A percentile compares a stretch with the other conserved stretches of the same genome.
phyloP scores from a whole-genome alignment of 2,113 vertebrate genomes.

The Gasterosteus aculeatus region DNA sequence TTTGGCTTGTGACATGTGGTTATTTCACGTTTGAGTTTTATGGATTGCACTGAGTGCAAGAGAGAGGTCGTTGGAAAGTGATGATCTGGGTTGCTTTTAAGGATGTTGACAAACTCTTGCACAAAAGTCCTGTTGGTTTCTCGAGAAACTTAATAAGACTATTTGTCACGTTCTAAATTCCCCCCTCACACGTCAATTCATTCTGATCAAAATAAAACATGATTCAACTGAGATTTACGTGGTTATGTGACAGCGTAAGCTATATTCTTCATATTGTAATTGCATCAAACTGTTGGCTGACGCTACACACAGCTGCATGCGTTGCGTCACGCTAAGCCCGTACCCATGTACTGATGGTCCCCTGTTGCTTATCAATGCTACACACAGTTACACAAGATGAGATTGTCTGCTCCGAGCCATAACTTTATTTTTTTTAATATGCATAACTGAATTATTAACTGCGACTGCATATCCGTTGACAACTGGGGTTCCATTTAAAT shows the following conservation, averaged over 20 bases:
- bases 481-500: conserved; percentile 39
- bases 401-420: conserved; percentile 27
- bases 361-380: conserved; percentile 34
- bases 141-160: neutral
- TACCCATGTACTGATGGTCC: neutral
- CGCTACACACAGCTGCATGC: conserved; percentile 2
- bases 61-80: neutral
- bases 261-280: conserved; percentile 27
- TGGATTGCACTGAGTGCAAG: neutral
- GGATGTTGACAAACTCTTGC: neutral
- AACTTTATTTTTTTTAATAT: conserved; percentile 32
- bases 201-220: neutral
- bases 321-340: neutral
- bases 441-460: conserved; percentile 36
- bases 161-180: neutral
- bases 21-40: neutral
- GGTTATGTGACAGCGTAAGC: conserved; percentile 9
- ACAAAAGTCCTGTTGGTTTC: neutral
- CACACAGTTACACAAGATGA: conserved; percentile 27
- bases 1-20: neutral
- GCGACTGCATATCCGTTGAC: conserved; percentile 23
- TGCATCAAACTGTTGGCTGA: conserved; percentile 17
- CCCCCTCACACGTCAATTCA: neutral
- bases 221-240: neutral
- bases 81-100: neutral